phyloP scores from a whole-genome alignment of 2,888 invertebrate genomes.

The Matsumyia berberina region DNA sequence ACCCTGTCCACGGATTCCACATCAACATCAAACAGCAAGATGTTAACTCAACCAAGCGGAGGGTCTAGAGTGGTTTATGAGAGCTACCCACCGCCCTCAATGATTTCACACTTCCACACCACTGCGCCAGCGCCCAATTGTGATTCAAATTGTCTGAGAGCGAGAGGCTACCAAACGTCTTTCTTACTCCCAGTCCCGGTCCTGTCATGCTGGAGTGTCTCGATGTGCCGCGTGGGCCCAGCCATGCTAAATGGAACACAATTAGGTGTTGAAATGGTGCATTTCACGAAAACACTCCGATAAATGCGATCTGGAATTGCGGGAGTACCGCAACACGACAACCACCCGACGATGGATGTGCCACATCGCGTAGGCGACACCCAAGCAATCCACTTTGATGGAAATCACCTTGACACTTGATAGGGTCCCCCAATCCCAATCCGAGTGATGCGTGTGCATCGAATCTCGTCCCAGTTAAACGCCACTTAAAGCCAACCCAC shows the following conservation, averaged over 20 bases:
- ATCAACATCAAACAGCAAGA: neutral
- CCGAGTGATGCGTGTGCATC: constrained; percentile 51
- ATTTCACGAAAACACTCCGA: constrained; percentile 57
- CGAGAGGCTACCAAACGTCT: constrained; percentile 54
- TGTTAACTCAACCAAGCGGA: neutral
- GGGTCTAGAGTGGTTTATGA: constrained; percentile 52
- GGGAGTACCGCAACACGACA: constrained; percentile 48
- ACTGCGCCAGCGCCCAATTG: constrained; percentile 46
- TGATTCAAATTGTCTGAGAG: constrained; percentile 43
- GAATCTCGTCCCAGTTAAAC: constrained; percentile 47
- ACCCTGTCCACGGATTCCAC: neutral
- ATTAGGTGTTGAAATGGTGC: constrained; percentile 73
- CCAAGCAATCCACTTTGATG: constrained; percentile 38
- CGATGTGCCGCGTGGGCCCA: constrained; percentile 44
- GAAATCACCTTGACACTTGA: constrained; percentile 71
- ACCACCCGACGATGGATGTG: constrained; percentile 30
- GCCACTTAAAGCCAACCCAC: constrained; percentile 66
- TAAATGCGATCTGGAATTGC: constrained; percentile 62
- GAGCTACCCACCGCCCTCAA: constrained; percentile 36
- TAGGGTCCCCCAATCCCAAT: constrained; percentile 34
- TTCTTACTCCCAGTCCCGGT: constrained; percentile 28
- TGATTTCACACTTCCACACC: constrained; percentile 17
- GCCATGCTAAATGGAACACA: constrained; percentile 60
- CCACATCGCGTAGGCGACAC: constrained; percentile 56
- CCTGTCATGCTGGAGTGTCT: constrained; percentile 57